Conservation (phyloP, 2,888 invertebrate species). For the Papilio protenor region DNA sequence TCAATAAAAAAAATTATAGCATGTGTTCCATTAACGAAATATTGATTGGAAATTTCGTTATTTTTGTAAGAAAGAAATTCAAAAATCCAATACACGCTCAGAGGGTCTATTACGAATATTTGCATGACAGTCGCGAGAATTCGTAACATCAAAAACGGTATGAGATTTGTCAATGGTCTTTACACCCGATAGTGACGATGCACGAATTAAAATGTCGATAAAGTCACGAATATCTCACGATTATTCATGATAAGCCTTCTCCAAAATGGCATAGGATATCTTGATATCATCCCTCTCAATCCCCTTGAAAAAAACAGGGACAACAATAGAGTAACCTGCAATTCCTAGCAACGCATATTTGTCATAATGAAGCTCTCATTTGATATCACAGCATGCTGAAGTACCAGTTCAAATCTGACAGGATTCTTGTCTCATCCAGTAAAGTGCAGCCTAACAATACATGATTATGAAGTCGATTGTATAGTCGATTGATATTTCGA, state of each 20-base stretch:
- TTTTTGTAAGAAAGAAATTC: too few species aligned
- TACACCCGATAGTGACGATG: too few species aligned
- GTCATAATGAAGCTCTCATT: background rate
- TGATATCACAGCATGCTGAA: background rate
- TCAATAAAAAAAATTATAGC: background rate
- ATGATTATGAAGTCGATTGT: conserved; percentile 1
- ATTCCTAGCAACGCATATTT: background rate
- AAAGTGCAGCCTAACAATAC: conserved; percentile 8
- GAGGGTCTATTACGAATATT: too few species aligned
- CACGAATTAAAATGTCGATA: too few species aligned
- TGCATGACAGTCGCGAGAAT: too few species aligned
- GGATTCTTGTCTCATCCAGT: background rate
- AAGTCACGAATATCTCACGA: too few species aligned
- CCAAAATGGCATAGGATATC: background rate
- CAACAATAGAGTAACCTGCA: background rate
- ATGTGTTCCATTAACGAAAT: background rate
- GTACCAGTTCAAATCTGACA: background rate
- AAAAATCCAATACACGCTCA: too few species aligned
- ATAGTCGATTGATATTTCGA: conserved; percentile 9
- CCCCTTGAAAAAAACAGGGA: background rate
- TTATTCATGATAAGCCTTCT: background rate
- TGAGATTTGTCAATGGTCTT: too few species aligned
- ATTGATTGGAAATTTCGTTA: too few species aligned
- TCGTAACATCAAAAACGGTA: too few species aligned
- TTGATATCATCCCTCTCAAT: background rate